phyloP scores from a whole-genome alignment of 2,888 invertebrate genomes.

The Drosophila mimetica region DNA sequence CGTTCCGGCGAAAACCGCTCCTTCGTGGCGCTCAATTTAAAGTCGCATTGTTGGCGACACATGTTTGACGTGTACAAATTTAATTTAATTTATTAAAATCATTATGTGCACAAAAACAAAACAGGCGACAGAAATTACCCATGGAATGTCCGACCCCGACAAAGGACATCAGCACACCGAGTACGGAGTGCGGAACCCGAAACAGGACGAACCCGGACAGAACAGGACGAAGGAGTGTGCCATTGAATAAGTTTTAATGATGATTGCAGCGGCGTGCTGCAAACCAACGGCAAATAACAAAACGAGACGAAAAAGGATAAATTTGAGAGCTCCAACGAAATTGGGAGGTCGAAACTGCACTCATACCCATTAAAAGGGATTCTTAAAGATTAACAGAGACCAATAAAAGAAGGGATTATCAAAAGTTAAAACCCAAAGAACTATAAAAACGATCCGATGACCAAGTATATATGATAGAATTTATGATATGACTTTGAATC shows the following conservation, averaged over 20 bases:
- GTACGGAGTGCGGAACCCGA: background rate
- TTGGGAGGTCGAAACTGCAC: conserved; percentile 1
- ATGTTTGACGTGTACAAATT: conserved; percentile 81
- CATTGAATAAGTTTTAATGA: conserved; percentile 82
- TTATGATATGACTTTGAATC: too few relatives aligned
- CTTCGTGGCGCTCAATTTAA: conserved; percentile 67
- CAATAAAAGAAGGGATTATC: background rate
- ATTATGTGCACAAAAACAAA: conserved; percentile 73
- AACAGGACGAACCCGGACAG: conserved; percentile 2
- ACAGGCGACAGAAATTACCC: conserved; percentile 59
- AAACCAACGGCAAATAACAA: conserved; percentile 44
- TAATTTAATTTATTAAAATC: conserved; percentile 81
- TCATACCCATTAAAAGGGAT: conserved; percentile 6
- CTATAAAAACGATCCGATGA: too few relatives aligned
- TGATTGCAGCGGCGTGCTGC: conserved; percentile 78
- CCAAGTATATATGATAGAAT: too few relatives aligned
- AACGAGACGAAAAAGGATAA: conserved; percentile 15
- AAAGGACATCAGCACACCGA: conserved; percentile 23
- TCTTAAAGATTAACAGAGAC: background rate
- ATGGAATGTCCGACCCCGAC: conserved; percentile 42
- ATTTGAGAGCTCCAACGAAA: conserved; percentile 7
- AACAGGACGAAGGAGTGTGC: conserved; percentile 41
- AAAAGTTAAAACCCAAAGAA: background rate
- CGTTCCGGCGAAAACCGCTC: background rate
- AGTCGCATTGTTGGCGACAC: conserved; percentile 75